Percentiles rank a stretch among this genome's conserved stretches.
These are phyloP conservation scores for Echeneis naucrates DNA, from an alignment of 2,797 vertebrate genomes.

Conservation along the genomic window DNA sequence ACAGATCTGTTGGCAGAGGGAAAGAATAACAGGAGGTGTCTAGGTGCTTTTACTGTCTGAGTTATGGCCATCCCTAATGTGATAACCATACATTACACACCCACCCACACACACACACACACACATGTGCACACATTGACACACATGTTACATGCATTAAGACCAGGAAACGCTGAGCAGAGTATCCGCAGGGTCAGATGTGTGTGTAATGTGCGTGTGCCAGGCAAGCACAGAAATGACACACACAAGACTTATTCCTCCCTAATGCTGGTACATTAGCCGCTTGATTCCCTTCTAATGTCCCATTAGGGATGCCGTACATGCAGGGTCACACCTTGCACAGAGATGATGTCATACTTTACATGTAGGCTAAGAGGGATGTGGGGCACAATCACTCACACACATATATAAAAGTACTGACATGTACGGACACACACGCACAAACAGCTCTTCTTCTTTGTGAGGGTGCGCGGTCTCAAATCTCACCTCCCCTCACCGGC, in stretches of 20 bases:
- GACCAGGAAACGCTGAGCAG: constrained; percentile 55
- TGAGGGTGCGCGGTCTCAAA: constrained; percentile 34
- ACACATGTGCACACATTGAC: constrained; percentile 32
- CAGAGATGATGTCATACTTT: constrained; percentile 76
- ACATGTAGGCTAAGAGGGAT: constrained; percentile 39
- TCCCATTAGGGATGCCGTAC: constrained; percentile 78
- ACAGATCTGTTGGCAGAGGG: constrained; percentile 44
- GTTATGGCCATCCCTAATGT: constrained; percentile 71
- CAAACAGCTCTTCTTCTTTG: not conserved
- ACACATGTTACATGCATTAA: constrained; percentile 63
- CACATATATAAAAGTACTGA: constrained; percentile 25
- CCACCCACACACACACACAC: constrained; percentile 48
- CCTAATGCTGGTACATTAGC: constrained; percentile 78
- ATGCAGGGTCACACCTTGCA: constrained; percentile 75
- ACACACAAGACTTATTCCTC: constrained; percentile 78
- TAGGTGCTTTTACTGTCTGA: constrained; percentile 70
- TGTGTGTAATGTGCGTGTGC: constrained; percentile 57
- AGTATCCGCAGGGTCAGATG: constrained; percentile 49
- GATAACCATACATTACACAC: constrained; percentile 67
- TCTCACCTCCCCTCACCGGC: constrained; percentile 29
- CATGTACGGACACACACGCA: constrained; percentile 1
- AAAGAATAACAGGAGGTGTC: constrained; percentile 58
- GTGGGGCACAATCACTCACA: constrained; percentile 14
- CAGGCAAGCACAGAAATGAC: constrained; percentile 59
- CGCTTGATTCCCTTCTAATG: constrained; percentile 77